Percentiles rank a stretch among this genome's conserved stretches.
Conservation (phyloP, 2,113 vertebrate genomes). For the Oryzias curvinotus region DNA sequence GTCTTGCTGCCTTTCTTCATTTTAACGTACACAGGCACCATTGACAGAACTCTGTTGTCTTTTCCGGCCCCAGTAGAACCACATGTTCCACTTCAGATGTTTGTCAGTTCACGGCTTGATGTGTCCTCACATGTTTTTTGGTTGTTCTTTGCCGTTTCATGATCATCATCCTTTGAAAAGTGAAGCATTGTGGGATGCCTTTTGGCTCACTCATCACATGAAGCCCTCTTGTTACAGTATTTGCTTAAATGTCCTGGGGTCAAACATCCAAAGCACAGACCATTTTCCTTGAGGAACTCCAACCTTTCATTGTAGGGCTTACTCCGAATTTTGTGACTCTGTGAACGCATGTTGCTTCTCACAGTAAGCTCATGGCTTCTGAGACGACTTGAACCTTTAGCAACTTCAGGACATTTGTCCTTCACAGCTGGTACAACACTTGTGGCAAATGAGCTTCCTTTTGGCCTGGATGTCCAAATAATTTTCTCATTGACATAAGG, state of each 20-base stretch:
- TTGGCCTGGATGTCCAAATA: background rate
- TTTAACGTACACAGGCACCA: too few relatives aligned
- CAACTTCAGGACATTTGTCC: background rate
- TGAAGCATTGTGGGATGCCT: background rate
- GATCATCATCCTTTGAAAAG: too few relatives aligned
- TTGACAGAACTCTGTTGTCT: too few relatives aligned
- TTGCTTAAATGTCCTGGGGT: slow-evolving; percentile 1
- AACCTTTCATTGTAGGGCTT: background rate
- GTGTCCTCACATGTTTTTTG: too few relatives aligned
- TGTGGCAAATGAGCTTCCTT: background rate
- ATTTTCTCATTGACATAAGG: background rate
- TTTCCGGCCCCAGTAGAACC: too few relatives aligned
- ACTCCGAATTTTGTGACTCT: background rate
- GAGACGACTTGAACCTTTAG: background rate
- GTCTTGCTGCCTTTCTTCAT: too few relatives aligned
- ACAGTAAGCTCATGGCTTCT: slow-evolving; percentile 6
- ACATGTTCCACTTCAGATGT: too few relatives aligned
- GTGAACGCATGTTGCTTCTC: background rate
- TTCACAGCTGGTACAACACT: background rate
- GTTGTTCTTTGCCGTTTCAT: too few relatives aligned
- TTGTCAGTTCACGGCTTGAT: too few relatives aligned
- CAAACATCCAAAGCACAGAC: too few relatives aligned
- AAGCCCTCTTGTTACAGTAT: background rate
- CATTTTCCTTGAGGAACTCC: background rate
- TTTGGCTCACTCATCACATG: slow-evolving; percentile 1